Percentiles rank a stretch among this genome's conserved stretches.
Evolutionary conservation across 2,888 invertebrate species (phyloP).

Genomic region (Machimus atricapillus): DNA sequence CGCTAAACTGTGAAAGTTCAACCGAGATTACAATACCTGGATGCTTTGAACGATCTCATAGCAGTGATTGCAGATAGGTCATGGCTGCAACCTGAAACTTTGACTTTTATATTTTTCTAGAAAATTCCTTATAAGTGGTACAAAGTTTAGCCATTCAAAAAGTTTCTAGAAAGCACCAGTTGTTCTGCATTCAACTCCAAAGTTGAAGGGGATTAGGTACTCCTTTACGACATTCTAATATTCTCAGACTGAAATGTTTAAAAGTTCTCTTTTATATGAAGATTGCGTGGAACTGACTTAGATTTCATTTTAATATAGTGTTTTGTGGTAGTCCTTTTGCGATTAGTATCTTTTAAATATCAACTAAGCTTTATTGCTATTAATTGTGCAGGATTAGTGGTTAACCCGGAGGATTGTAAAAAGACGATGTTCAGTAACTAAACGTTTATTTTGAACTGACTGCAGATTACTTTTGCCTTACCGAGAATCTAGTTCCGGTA

Average conservation of each 20-base stretch:
- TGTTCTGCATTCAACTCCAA: conserved; percentile 6
- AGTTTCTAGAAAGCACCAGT: conserved; percentile 15
- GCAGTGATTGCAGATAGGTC: conserved; percentile 18
- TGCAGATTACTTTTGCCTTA: too few species aligned
- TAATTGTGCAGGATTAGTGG: too few species aligned
- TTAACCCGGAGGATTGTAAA: too few species aligned
- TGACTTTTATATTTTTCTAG: conserved; percentile 10
- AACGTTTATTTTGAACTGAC: too few species aligned
- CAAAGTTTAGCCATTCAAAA: conserved; percentile 22
- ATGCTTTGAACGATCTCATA: neutral
- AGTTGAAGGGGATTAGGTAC: neutral
- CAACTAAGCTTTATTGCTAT: neutral
- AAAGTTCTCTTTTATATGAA: neutral
- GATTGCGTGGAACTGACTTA: neutral
- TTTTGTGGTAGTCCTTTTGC: neutral
- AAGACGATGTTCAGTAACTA: too few species aligned
- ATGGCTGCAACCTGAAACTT: conserved; percentile 15
- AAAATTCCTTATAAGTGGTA: neutral
- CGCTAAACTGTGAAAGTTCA: neutral
- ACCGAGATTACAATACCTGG: neutral
- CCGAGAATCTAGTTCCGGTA: too few species aligned
- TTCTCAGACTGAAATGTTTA: neutral
- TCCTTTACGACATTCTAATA: conserved; percentile 15
- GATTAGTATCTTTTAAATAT: neutral
- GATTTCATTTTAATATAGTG: neutral